A percentile compares a stretch with the other conserved stretches of the same genome.
These are phyloP conservation scores for Pterostichus madidus DNA, from an alignment of 2,888 invertebrate genomes.

Conservation along the genomic window DNA sequence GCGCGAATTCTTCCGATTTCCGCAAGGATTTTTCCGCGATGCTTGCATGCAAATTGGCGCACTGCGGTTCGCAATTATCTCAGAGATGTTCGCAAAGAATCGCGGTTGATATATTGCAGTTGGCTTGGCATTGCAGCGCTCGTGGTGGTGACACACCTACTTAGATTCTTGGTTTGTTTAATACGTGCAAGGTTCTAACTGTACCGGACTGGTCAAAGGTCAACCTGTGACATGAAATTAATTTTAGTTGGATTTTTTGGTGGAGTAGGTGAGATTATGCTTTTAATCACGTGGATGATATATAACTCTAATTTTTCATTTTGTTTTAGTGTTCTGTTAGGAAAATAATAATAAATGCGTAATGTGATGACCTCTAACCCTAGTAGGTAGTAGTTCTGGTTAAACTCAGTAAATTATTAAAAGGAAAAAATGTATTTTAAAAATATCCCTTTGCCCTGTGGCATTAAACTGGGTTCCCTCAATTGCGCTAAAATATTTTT, in stretches of 20 bases:
- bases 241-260: slow-evolving; percentile 29
- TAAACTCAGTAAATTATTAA: neutral
- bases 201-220: slow-evolving; percentile 34
- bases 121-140: slow-evolving; percentile 16
- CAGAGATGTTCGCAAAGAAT: slow-evolving; percentile 21
- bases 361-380: too few relatives aligned
- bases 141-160: slow-evolving; percentile 48
- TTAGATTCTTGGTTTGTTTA: slow-evolving; percentile 27
- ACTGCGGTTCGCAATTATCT: slow-evolving; percentile 40
- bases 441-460: neutral
- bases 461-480: too few relatives aligned
- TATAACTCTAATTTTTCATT: neutral
- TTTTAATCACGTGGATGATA: slow-evolving; percentile 8
- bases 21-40: slow-evolving; percentile 5
- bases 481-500: too few relatives aligned
- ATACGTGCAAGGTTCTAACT: slow-evolving; percentile 40
- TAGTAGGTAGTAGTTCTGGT: too few relatives aligned
- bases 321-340: too few relatives aligned
- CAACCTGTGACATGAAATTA: slow-evolving; percentile 17
- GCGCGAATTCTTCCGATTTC: slow-evolving; percentile 36
- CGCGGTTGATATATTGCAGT: slow-evolving; percentile 41
- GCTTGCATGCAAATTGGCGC: slow-evolving; percentile 27
- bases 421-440: neutral
- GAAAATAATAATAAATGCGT: too few relatives aligned
- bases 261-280: neutral